Evolutionary conservation across 2,888 invertebrate species (phyloP).

Genomic region (Aporophyla lueneburgensis): DNA sequence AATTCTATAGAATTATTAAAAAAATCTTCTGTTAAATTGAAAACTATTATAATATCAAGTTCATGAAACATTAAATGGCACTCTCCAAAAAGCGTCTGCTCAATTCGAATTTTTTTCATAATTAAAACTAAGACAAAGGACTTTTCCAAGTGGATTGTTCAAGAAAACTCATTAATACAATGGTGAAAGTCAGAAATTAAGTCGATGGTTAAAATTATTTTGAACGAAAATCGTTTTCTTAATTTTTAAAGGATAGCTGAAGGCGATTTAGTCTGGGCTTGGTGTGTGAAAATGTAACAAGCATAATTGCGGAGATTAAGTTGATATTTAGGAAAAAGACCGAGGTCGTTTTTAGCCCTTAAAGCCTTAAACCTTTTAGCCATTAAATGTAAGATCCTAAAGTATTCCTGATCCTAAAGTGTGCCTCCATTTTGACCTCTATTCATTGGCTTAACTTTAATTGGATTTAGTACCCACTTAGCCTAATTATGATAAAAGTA

Average conservation of each 20-base stretch:
- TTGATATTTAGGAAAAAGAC: not conserved
- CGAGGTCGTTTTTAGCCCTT: not conserved
- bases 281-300: not conserved
- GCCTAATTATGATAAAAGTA: not conserved
- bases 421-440: not conserved
- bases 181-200: constrained; percentile 22
- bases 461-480: not conserved
- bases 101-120: constrained; percentile 25
- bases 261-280: not conserved
- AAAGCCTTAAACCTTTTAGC: too few relatives aligned
- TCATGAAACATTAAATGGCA: not conserved
- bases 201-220: constrained; percentile 16
- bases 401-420: not conserved
- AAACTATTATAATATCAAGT: not conserved
- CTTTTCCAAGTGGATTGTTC: constrained; percentile 41
- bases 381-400: not conserved
- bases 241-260: constrained; percentile 16
- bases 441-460: constrained; percentile 22
- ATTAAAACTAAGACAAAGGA: constrained; percentile 49
- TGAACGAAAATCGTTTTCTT: constrained; percentile 17
- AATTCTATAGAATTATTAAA: too few relatives aligned
- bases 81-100: not conserved
- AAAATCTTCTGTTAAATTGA: not conserved
- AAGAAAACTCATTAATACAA: constrained; percentile 43
- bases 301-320: not conserved